Conservation (phyloP, 2,113 vertebrate genomes). For the Trichechus manatus region DNA sequence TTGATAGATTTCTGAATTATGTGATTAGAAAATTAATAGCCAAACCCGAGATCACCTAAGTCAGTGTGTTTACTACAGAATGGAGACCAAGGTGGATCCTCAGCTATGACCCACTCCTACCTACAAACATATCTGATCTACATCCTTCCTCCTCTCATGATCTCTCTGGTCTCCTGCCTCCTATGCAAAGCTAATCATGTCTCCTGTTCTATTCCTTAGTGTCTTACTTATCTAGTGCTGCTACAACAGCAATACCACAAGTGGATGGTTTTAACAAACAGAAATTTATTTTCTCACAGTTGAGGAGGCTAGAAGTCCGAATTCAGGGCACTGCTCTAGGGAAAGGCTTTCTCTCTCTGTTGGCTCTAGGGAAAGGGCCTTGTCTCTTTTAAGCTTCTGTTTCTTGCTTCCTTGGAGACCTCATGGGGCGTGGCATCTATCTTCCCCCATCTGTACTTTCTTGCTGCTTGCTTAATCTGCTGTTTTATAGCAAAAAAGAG, state of each 20-base stretch:
- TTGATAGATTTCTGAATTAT: neutral
- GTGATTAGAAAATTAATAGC: neutral
- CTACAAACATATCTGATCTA: neutral
- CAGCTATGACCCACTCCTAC: neutral
- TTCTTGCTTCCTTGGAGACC: neutral
- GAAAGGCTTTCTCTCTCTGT: neutral
- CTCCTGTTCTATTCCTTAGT: neutral
- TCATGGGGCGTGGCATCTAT: neutral
- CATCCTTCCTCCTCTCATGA: neutral
- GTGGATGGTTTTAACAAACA: neutral
- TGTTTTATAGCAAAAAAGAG: neutral
- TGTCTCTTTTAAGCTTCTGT: neutral
- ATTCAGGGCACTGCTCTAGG: neutral
- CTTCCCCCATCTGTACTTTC: no score
- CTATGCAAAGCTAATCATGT: neutral
- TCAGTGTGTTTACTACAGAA: neutral
- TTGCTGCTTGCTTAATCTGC: neutral
- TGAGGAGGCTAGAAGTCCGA: neutral
- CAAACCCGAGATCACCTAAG: neutral
- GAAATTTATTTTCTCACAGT: neutral
- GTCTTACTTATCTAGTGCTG: neutral
- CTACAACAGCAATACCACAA: no score
- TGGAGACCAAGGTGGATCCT: neutral
- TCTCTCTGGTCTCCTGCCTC: neutral
- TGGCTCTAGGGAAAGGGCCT: neutral